Evolutionary conservation across 2,888 invertebrate species (phyloP).

Genomic region (Orchestes rusci): DNA sequence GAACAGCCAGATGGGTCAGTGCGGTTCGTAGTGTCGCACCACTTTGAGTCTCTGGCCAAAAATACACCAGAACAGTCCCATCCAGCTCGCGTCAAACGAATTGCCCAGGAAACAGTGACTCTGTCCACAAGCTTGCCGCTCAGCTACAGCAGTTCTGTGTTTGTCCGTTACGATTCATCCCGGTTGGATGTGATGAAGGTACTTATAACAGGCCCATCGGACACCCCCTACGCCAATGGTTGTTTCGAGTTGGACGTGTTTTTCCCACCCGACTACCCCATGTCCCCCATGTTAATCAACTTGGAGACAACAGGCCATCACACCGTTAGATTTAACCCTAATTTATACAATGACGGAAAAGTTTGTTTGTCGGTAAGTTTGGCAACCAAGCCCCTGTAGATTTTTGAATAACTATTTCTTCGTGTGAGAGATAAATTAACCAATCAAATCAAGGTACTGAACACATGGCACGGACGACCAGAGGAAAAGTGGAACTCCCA

Average conservation of each 20-base stretch:
- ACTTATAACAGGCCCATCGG: slow-evolving; percentile 61
- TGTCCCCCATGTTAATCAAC: slow-evolving; percentile 82
- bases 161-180: slow-evolving; percentile 91
- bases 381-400: not conserved
- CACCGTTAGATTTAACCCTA: slow-evolving; percentile 86
- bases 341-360: slow-evolving; percentile 92
- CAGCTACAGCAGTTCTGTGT: slow-evolving; percentile 88
- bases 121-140: slow-evolving; percentile 86
- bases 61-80: slow-evolving; percentile 81
- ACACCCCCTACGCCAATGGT: slow-evolving; percentile 88
- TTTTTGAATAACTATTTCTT: slow-evolving; percentile 1
- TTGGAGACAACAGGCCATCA: slow-evolving; percentile 85
- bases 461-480: slow-evolving; percentile 94
- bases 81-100: slow-evolving; percentile 79
- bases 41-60: slow-evolving; percentile 81
- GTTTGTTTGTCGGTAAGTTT: slow-evolving; percentile 71
- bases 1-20: slow-evolving; percentile 67
- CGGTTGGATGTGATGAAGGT: slow-evolving; percentile 92
- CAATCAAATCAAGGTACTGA: slow-evolving; percentile 61
- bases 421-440: not conserved
- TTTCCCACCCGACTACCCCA: slow-evolving; percentile 66
- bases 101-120: slow-evolving; percentile 93
- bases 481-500: slow-evolving; percentile 97
- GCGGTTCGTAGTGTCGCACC: slow-evolving; percentile 81
- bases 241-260: slow-evolving; percentile 88